Evolutionary conservation across 2,113 vertebrate genomes (phyloP), one percentile per base, ranked within the genome.

Genomic region (Tringa solitaria): DNA sequence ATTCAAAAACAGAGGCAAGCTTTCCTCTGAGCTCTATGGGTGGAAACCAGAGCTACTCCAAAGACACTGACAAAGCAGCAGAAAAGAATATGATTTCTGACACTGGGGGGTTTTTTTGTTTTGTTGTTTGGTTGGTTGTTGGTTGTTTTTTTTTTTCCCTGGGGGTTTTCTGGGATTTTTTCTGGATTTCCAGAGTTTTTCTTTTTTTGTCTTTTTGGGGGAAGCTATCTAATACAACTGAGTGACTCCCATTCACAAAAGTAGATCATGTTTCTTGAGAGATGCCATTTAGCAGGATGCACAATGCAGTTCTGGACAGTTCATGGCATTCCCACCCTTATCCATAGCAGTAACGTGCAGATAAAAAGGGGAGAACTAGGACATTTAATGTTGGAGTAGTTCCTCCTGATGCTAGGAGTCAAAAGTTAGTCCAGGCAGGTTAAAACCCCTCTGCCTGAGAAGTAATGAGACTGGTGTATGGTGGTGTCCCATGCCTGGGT

Each of bases 391-490:
- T 12, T 83, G 53, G 13, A 63, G 8, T 33, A 26, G 19, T 32
- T 91, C 50, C 45, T 79, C 41, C 9, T 17, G 54, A 41, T 3
- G 20, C 9, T 17, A 5, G 51, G 16, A n/a, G 7, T 12, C 13
- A 61, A 64, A 96, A 70, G 20, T 57, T 27, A 79, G 22, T 37
- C 14, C 12, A 39, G 28, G 15, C 8, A 18, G 26, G 20, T 51
- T 63, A 77, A 82, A 95, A 37, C 4, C 12, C 5, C 19, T 57
- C 41, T 48, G 23, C 37, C 43, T 46, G 28, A 77, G 59, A 61
- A 74, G 27, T 16, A 46, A 20, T 0, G 0, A 93, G 56, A 73
- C 9, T 3, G 0, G 4, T 13, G 8, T n/a, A 53, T 0, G 1
- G 30, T 26, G 26, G 24, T 64, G 65, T n/a, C 41, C 76, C 10